Evolutionary conservation across 2,888 invertebrate species (phyloP).

Genomic region (Electrophaes corylata): DNA sequence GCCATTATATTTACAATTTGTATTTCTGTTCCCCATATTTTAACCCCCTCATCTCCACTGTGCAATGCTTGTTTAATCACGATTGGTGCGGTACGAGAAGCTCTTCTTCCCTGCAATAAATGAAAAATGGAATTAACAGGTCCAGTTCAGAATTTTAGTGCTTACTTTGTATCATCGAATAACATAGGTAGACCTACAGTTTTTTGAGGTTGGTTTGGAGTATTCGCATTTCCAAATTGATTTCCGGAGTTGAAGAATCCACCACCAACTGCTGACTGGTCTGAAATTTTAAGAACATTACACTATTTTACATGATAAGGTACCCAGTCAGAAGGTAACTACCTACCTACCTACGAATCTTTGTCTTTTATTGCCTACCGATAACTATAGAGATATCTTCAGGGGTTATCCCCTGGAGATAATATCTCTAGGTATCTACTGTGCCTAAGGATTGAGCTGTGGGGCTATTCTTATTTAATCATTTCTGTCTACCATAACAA

Average conservation of each 20-base stretch:
- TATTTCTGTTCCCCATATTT: constrained; percentile 80
- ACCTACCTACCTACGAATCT: no score
- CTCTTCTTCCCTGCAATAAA: constrained; percentile 65
- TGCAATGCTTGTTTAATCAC: constrained; percentile 78
- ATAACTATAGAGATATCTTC: no score
- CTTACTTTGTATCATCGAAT: not conserved
- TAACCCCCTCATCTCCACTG: constrained; percentile 76
- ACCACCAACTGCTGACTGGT: constrained; percentile 76
- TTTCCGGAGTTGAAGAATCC: constrained; percentile 77
- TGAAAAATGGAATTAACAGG: not conserved
- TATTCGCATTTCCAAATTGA: constrained; percentile 76
- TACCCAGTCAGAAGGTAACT: no score
- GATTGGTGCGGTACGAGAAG: constrained; percentile 78
- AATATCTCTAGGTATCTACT: no score
- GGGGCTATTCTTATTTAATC: no score
- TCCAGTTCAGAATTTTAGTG: not conserved
- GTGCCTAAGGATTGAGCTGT: no score
- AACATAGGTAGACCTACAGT: constrained; percentile 58
- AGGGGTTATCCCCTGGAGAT: no score
- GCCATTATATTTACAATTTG: constrained; percentile 77
- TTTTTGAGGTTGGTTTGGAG: constrained; percentile 75
- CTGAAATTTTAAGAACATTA: constrained; percentile 49
- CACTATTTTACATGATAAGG: not conserved
- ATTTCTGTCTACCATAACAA: no score
- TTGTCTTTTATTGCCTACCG: no score